A percentile compares a stretch with the other conserved stretches of the same genome.
phyloP scores from a whole-genome alignment of 2,888 invertebrate genomes.

The Oscheius sp. region DNA sequence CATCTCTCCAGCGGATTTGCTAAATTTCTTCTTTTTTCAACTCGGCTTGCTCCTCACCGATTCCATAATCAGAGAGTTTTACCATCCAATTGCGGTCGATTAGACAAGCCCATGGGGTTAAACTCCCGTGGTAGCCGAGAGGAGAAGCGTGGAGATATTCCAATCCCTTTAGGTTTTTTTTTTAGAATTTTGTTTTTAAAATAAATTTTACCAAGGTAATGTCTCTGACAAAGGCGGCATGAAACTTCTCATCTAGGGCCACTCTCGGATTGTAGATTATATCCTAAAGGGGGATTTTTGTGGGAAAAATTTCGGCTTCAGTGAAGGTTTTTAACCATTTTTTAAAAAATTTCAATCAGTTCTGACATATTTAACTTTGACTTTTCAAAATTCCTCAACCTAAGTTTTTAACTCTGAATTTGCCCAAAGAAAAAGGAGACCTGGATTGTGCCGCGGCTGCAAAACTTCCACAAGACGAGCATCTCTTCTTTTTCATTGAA shows the following conservation, averaged over 20 bases:
- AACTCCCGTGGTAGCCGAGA: conserved; percentile 66
- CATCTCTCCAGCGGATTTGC: conserved; percentile 66
- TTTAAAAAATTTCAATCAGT: no score
- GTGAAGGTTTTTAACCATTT: not conserved
- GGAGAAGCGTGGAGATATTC: conserved; percentile 66
- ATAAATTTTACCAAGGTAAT: conserved; percentile 77
- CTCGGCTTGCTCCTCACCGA: not conserved
- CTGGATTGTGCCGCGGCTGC: conserved; percentile 66
- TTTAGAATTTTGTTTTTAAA: not conserved
- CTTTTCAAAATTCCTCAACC: no score
- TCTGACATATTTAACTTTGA: no score
- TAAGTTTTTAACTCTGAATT: no score
- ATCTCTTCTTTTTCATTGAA: conserved; percentile 70
- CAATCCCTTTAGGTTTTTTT: conserved; percentile 52
- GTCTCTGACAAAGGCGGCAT: conserved; percentile 95
- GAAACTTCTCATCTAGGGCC: conserved; percentile 93
- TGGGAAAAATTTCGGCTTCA: no score
- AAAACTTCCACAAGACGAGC: conserved; percentile 67
- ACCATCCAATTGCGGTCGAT: conserved; percentile 70
- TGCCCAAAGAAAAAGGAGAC: conserved; percentile 16
- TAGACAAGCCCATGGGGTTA: conserved; percentile 68
- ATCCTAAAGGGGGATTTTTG: conserved; percentile 78
- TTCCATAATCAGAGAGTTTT: conserved; percentile 67
- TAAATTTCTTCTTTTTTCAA: not conserved
- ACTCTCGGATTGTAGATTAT: conserved; percentile 98